These are phyloP conservation scores for Periophthalmus modestus DNA, from an alignment of 2,113 vertebrate genomes.

Conservation along the genomic window DNA sequence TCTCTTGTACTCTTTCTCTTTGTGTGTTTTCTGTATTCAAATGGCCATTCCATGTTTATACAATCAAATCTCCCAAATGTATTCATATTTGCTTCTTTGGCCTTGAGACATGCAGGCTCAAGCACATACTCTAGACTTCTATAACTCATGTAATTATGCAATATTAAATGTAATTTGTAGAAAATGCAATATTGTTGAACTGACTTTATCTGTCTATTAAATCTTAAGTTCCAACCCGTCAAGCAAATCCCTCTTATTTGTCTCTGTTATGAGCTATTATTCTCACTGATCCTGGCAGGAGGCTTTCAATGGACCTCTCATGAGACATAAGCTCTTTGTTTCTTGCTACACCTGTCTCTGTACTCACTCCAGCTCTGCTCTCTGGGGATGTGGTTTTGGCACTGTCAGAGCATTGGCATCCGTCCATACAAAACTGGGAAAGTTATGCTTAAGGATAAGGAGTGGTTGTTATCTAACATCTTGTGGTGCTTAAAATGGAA, in stretches of 20 bases:
- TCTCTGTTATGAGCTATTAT: constrained; percentile 41
- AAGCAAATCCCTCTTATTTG: constrained; percentile 30
- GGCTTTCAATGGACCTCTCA: constrained; percentile 49
- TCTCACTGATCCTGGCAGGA: constrained; percentile 35
- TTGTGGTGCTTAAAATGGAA: constrained; percentile 41
- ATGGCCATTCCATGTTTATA: too few species aligned
- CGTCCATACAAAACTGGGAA: constrained; percentile 51
- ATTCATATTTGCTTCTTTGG: too few species aligned
- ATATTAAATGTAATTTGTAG: too few species aligned
- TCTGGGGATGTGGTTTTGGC: constrained; percentile 53
- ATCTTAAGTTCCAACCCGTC: not conserved
- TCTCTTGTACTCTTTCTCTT: too few species aligned
- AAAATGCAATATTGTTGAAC: too few species aligned
- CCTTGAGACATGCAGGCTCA: too few species aligned
- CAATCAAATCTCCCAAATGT: too few species aligned
- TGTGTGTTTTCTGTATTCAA: too few species aligned
- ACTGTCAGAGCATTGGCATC: constrained; percentile 39
- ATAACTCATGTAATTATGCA: too few species aligned
- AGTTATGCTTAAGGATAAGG: constrained; percentile 41
- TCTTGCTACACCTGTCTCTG: constrained; percentile 60
- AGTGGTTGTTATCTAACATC: constrained; percentile 48
- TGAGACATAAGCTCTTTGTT: constrained; percentile 52
- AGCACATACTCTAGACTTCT: too few species aligned
- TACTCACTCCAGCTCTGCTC: constrained; percentile 52
- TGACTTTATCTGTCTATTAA: too few species aligned